phyloP scores from a whole-genome alignment of 2,113 vertebrate species.

The Glareola pratincola region DNA sequence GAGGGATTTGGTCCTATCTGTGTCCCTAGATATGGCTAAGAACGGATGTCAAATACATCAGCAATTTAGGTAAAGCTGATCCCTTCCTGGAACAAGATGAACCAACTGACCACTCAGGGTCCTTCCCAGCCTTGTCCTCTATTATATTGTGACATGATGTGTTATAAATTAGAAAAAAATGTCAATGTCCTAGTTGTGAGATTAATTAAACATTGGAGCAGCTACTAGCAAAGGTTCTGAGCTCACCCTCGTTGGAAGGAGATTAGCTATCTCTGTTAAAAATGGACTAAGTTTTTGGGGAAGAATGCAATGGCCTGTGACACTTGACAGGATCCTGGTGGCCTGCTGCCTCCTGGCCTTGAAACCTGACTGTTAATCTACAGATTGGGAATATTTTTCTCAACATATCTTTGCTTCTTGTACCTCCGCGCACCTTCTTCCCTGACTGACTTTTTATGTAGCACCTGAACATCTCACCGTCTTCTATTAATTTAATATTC shows the following conservation, averaged over 20 bases:
- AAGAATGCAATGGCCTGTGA: neutral
- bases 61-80: neutral
- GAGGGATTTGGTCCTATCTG: neutral
- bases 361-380: neutral
- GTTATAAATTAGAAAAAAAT: neutral
- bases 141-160: neutral
- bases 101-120: neutral
- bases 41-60: neutral
- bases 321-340: neutral
- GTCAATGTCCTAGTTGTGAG: neutral
- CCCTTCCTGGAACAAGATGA: neutral
- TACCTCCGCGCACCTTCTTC: neutral
- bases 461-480: neutral
- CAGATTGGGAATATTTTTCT: neutral
- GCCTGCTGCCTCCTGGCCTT: neutral
- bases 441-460: neutral
- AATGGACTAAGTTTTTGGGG: neutral
- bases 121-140: neutral
- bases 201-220: neutral
- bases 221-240: neutral
- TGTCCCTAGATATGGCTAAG: neutral
- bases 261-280: neutral
- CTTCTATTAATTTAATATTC: neutral
- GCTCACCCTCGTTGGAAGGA: neutral
- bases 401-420: neutral